A percentile compares a stretch with the other conserved stretches of the same genome.
These are phyloP conservation scores for Pyrochroa serraticornis DNA, from an alignment of 2,888 invertebrate genomes.

Conservation along the genomic window DNA sequence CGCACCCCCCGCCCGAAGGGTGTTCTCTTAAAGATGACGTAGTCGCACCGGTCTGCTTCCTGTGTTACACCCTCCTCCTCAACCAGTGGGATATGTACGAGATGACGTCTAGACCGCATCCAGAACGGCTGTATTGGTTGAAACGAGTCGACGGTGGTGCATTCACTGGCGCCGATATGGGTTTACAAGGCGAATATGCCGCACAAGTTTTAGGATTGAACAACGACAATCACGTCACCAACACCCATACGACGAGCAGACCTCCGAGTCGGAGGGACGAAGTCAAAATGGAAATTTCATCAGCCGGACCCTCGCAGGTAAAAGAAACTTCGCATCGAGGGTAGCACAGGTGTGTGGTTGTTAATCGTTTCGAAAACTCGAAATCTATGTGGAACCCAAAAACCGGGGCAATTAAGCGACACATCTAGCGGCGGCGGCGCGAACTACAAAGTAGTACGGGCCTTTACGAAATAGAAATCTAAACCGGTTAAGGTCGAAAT, in stretches of 20 bases:
- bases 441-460: no score
- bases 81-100: constrained; percentile 95
- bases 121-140: constrained; percentile 89
- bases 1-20: constrained; percentile 85
- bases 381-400: no score
- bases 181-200: constrained; percentile 85
- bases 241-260: constrained; percentile 4
- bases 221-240: constrained; percentile 58
- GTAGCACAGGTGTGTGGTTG: not conserved
- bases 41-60: constrained; percentile 77
- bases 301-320: constrained; percentile 50
- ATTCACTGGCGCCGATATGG: constrained; percentile 88
- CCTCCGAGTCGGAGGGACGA: constrained; percentile 43
- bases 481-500: no score
- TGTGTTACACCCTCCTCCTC: constrained; percentile 84
- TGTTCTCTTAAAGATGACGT: constrained; percentile 57
- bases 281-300: constrained; percentile 44
- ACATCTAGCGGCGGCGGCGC: no score
- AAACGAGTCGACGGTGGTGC: constrained; percentile 90
- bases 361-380: no score
- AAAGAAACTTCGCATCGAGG: not conserved
- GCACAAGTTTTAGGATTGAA: constrained; percentile 83
- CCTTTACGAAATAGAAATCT: no score
- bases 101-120: constrained; percentile 77
- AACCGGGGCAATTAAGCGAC: no score